Conservation (phyloP, 2,113 vertebrate species). For the Tupaia tana region DNA sequence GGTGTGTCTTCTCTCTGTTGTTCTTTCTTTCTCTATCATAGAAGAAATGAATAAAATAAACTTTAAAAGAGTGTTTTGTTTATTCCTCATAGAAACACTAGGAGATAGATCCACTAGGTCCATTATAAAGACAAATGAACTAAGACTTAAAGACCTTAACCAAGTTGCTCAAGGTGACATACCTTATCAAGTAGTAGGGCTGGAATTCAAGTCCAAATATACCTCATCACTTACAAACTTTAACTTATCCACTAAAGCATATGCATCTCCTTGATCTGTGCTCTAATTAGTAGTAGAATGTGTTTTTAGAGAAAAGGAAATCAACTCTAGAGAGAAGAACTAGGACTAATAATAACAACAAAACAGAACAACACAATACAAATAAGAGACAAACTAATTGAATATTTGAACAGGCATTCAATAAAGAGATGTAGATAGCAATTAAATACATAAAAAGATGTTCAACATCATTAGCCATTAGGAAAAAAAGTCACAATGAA, state of each 20-base stretch:
- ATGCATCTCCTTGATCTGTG: background rate
- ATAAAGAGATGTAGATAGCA: background rate
- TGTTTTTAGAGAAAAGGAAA: background rate
- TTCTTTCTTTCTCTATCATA: too few relatives aligned
- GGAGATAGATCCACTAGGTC: background rate
- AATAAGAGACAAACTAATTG: slow-evolving; percentile 2
- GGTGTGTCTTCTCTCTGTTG: too few relatives aligned
- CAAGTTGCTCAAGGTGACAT: background rate
- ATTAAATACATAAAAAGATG: background rate
- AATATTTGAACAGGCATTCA: background rate
- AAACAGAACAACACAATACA: background rate
- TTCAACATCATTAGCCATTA: background rate
- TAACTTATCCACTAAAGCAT: background rate
- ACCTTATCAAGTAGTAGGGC: background rate
- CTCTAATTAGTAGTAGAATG: background rate
- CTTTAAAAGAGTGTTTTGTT: background rate
- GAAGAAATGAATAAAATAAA: too few relatives aligned
- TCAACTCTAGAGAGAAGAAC: background rate
- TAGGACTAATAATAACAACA: background rate
- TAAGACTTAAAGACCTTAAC: background rate
- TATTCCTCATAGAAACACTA: background rate
- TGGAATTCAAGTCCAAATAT: background rate
- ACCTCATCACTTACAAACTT: background rate
- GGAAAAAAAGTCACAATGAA: background rate
- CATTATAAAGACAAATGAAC: background rate